These are phyloP conservation scores for Epinephelus awoara DNA, from an alignment of 2,797 vertebrate genomes.

Conservation along the genomic window DNA sequence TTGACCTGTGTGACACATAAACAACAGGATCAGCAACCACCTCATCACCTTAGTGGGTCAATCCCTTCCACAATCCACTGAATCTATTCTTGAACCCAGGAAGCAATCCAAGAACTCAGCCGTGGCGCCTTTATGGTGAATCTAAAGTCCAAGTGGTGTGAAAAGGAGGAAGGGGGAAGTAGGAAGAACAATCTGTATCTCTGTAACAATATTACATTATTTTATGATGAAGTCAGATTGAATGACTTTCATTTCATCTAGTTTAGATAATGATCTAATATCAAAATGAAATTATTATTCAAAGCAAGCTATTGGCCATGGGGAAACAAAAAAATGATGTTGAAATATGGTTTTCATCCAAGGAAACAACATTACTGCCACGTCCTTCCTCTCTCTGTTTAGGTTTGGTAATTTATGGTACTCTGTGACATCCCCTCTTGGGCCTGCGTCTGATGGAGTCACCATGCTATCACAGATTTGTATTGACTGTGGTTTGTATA, in stretches of 20 bases:
- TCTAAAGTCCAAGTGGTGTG: slow-evolving; percentile 8
- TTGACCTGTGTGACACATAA: slow-evolving; percentile 43
- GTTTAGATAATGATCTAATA: background rate
- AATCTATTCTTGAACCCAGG: slow-evolving; percentile 40
- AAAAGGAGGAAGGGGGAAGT: background rate
- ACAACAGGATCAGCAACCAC: slow-evolving; percentile 47
- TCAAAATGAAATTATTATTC: background rate
- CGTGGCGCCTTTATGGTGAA: slow-evolving; percentile 1
- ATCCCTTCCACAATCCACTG: slow-evolving; percentile 50
- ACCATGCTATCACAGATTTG: slow-evolving; percentile 15
- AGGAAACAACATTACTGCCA: background rate
- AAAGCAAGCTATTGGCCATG: background rate
- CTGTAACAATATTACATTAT: background rate
- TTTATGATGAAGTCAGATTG: background rate
- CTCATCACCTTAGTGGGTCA: slow-evolving; percentile 49
- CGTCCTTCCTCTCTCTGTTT: background rate
- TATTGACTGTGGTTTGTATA: slow-evolving; percentile 2
- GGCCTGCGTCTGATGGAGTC: background rate
- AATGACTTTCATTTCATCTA: background rate
- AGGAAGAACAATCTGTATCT: background rate
- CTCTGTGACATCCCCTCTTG: background rate
- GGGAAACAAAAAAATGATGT: background rate
- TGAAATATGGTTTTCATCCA: background rate
- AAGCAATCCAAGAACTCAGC: slow-evolving; percentile 25
- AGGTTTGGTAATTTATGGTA: background rate